Evolutionary conservation across 2,888 invertebrate species (phyloP).

Genomic region (Lucinisca nassula): DNA sequence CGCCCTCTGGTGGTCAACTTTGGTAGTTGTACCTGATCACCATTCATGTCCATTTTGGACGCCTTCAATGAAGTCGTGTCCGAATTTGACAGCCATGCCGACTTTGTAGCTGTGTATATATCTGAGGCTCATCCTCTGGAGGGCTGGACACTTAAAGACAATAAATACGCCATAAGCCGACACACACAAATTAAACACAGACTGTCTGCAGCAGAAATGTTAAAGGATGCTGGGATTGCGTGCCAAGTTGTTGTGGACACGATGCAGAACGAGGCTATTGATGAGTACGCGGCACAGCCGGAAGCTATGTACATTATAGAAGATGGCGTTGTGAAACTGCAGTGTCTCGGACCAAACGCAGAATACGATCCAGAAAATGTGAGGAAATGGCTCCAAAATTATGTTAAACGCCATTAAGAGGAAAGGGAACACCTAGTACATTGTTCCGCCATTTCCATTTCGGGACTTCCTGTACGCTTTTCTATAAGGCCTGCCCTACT

Average conservation of each 20-base stretch:
- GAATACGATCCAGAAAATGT: constrained; percentile 32
- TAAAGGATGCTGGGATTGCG: constrained; percentile 44
- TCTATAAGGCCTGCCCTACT: no score
- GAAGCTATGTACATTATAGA: constrained; percentile 79
- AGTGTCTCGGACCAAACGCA: constrained; percentile 56
- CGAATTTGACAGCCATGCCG: constrained; percentile 72
- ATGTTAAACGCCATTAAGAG: no score
- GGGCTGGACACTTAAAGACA: constrained; percentile 76
- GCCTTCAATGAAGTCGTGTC: constrained; percentile 73
- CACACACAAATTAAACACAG: constrained; percentile 74
- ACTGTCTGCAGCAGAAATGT: constrained; percentile 69
- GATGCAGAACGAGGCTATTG: constrained; percentile 74
- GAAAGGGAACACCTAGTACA: no score
- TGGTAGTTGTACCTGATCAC: constrained; percentile 85
- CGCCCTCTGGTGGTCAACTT: constrained; percentile 83
- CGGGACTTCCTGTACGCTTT: no score
- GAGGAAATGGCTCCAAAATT: neutral
- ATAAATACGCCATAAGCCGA: constrained; percentile 68
- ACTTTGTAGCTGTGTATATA: constrained; percentile 82
- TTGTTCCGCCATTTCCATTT: no score
- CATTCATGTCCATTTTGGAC: constrained; percentile 81
- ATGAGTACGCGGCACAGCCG: constrained; percentile 74
- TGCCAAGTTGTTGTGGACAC: constrained; percentile 77
- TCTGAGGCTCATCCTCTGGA: constrained; percentile 83
- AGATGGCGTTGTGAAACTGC: constrained; percentile 73